Evolutionary conservation across 2,888 invertebrate species (phyloP), one percentile per base, ranked within the genome.

Genomic region (Oithona nana): DNA sequence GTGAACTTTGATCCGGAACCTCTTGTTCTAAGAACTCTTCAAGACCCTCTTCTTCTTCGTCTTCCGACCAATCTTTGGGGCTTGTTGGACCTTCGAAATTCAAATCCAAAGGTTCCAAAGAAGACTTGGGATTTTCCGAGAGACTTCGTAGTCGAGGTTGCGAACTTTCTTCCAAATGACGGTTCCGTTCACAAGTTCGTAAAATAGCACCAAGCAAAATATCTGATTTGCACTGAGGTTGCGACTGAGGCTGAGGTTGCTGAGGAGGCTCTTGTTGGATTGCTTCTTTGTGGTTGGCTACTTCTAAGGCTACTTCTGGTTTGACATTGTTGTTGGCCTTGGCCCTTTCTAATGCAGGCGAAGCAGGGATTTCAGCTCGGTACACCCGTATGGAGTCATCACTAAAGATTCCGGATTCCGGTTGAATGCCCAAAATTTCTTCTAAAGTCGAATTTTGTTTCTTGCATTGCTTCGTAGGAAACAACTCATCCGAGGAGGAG

Each of bases 71-170:
- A 16, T 20, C 16, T 20, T 30, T n/a, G 6, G 24, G 20, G 20
- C 20, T 20, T n/a, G 22, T 49, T n/a, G 16, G 16, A 29, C 29
- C n/a, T 2, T 57, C 57, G 26, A 59, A 59, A n/a, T 39, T 26
- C 48, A 59, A 3, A 16, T 59, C 59, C 20, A 59, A 39, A 3
- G 59, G 59, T 24, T 59, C 59, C 39, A 59, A 48, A 2, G 6
- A 26, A 3, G 20, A 16, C 13, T 54, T 54, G 24, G 54, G 3
- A 24, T 54, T 54, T 3, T 54, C 54, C 26, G 54, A 54, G 24
- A 24, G 16, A 26, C 24, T 54, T 11, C 54, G 20, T 3, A 26
- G 22, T 26, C 54, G 20, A 16, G 57, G 29, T 16, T 16, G 29
- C 29, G 57, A 28, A 54, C 24, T 16, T 20, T 20, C 22, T 26